Percentiles rank a stretch among this genome's conserved stretches.
These are phyloP conservation scores for Phymastichus coffea DNA, from an alignment of 1,140 invertebrate genomes.

Conservation along the genomic window DNA sequence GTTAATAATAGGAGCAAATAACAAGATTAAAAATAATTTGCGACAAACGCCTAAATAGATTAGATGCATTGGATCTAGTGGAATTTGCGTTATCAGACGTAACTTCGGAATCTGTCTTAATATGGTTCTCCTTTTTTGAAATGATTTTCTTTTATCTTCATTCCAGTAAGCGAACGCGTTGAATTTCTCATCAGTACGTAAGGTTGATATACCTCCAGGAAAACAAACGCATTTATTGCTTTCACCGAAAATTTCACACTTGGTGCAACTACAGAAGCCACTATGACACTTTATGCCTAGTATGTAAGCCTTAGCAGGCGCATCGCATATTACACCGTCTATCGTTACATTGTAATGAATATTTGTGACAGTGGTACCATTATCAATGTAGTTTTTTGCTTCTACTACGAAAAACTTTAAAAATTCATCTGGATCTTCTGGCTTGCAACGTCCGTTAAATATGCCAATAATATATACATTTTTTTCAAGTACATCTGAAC, in stretches of 20 bases:
- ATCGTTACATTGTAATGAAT: slow-evolving; percentile 19
- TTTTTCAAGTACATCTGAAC: slow-evolving; percentile 10
- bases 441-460: slow-evolving; percentile 30
- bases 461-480: slow-evolving; percentile 31
- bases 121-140: neutral
- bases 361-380: slow-evolving; percentile 19
- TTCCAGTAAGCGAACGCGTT: no score
- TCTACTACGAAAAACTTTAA: slow-evolving; percentile 31
- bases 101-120: neutral
- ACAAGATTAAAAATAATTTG: slow-evolving; percentile 40
- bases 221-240: slow-evolving; percentile 13
- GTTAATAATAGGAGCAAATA: slow-evolving; percentile 29
- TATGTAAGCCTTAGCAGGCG: slow-evolving; percentile 46
- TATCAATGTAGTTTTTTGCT: slow-evolving; percentile 15
- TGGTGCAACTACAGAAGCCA: slow-evolving; percentile 45
- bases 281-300: slow-evolving; percentile 41
- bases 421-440: slow-evolving; percentile 27
- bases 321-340: slow-evolving; percentile 41
- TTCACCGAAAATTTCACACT: slow-evolving; percentile 39
- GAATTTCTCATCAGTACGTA: neutral
- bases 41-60: slow-evolving; percentile 41
- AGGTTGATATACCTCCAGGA: neutral
- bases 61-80: slow-evolving; percentile 44
- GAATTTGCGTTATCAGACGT: slow-evolving; percentile 29
- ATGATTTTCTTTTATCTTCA: no score